phyloP scores from a whole-genome alignment of 2,888 invertebrate genomes.

The Cantharis rustica region DNA sequence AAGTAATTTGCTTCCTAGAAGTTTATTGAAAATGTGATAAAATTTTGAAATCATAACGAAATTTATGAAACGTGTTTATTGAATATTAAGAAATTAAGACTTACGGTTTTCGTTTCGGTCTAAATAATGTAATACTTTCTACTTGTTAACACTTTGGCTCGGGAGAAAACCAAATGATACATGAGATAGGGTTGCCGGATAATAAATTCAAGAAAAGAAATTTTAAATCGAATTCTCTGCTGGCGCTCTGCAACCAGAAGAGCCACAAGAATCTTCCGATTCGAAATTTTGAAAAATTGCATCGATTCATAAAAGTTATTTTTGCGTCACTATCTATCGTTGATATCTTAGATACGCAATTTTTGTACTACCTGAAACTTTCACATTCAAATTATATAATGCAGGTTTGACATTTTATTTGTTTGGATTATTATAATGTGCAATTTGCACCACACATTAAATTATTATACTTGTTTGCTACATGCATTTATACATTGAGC shows the following conservation, averaged over 20 bases:
- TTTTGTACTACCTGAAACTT: not conserved
- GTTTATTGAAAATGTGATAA: not conserved
- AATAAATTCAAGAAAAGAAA: not conserved
- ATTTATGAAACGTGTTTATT: slow-evolving; percentile 6
- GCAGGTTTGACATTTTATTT: slow-evolving; percentile 10
- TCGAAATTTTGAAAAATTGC: not conserved
- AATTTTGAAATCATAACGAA: slow-evolving; percentile 3
- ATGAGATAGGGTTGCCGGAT: not conserved
- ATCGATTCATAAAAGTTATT: not conserved
- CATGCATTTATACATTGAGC: not conserved
- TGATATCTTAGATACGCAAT: not conserved
- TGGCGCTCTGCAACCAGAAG: not conserved
- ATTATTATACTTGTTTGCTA: not conserved
- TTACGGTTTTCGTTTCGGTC: slow-evolving; percentile 13
- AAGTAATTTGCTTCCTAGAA: not conserved
- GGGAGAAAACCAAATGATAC: not conserved
- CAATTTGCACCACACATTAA: not conserved
- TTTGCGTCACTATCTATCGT: not conserved
- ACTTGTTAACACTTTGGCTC: slow-evolving; percentile 3
- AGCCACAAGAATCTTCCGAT: too few relatives aligned
- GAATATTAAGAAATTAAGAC: slow-evolving; percentile 15
- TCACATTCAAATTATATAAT: slow-evolving; percentile 9
- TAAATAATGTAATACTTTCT: slow-evolving; percentile 15
- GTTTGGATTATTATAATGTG: not conserved
- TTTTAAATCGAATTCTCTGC: not conserved